Base-by-base conservation (phyloP, 2,113 vertebrate genomes). In the Trematomus loennbergii region DNA sequence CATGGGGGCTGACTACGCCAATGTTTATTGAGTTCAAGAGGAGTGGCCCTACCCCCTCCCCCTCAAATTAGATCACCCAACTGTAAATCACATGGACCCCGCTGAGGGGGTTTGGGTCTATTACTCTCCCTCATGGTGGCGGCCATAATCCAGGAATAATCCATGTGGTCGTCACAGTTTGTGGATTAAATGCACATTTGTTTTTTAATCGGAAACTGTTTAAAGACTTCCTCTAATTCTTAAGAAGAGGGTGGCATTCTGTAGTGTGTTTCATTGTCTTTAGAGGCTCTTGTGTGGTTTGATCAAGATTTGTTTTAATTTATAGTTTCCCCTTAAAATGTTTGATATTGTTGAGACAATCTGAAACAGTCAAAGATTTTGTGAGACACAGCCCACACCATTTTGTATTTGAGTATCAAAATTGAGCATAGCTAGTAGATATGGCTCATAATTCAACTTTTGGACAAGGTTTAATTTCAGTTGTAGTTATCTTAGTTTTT, bases 1-100 rank as follows among this genome's bases (percentile, higher is more conserved):
- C 87, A 88, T 82, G 87, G 89, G 72, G 81, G 86, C 76, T 79
- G 84, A 85, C 82, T 88, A 81, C 74, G 20, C 66, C 79, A 81
- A 4, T 88, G 90, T 88, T 89, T 86, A 88, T 80, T 84, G 87
- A 80, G 78, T 72, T 67, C 78, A 33, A 84, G 84, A 79, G 88
- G 89, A 77, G 88, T 84, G 83, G 78, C 81, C 36, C 73, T 74
- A 48, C 50, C 20, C 68, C 78, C 77, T 40, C 73, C 53, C 22
- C 63, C 81, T 78, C 22, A 84, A 81, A 90, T 90, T 87, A 89
- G 76, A 91, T 88, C 82, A 90, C 49, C 88, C 73, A 67, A 62
- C 73, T 81, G 79, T 88, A 81, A 86, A 85, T 84, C 83, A 66
- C 72, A 81, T 85, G 69, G 40, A 70, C 54, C 16, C 53, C 55